A percentile compares a stretch with the other conserved stretches of the same genome.
Conservation (phyloP, 2,797 vertebrate species). For the Odontamblyopus lacepedii region DNA sequence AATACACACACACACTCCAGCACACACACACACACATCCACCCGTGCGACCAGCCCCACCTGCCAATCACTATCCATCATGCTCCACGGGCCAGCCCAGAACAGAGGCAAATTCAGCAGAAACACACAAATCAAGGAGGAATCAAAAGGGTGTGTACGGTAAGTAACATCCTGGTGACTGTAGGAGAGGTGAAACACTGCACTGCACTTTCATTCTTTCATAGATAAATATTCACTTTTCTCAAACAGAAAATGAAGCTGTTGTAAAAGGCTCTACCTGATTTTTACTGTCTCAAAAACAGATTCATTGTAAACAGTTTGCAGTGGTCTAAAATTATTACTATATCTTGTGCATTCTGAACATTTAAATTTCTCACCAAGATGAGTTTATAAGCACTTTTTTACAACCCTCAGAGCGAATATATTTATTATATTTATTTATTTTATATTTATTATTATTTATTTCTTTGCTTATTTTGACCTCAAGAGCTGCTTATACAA, state of each 20-base stretch:
- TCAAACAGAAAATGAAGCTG: not conserved
- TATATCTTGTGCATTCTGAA: no score
- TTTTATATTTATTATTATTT: no score
- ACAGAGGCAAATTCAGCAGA: not conserved
- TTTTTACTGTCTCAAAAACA: no score
- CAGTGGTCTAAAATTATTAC: no score
- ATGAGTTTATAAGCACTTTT: no score
- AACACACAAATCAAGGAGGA: not conserved
- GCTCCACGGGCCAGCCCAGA: not conserved
- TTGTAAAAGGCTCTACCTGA: no score
- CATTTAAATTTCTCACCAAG: no score
- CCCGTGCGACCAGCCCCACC: not conserved
- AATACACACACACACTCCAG: not conserved
- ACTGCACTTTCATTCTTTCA: not conserved
- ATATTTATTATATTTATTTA: no score
- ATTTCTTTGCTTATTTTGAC: no score
- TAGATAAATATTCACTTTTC: not conserved
- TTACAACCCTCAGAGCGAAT: no score
- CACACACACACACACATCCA: not conserved
- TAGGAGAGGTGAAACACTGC: not conserved
- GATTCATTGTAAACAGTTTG: no score
- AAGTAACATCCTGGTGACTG: not conserved
- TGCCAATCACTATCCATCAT: not conserved
- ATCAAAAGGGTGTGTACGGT: not conserved
- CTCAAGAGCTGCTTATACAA: no score